Percentiles rank a stretch among this genome's conserved stretches.
phyloP scores from a whole-genome alignment of 2,797 vertebrate species.

The Xerus rutilus region DNA sequence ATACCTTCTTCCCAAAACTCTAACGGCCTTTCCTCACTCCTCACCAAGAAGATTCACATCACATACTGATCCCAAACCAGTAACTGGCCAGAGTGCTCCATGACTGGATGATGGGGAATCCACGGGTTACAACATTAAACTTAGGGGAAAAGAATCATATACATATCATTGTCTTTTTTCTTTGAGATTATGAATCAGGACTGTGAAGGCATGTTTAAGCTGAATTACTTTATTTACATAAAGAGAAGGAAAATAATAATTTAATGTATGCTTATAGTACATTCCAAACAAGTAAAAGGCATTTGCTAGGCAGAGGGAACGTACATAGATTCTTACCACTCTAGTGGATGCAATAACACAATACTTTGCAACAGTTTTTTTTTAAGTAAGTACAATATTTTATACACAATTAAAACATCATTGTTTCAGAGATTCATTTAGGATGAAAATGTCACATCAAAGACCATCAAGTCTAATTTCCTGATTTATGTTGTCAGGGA shows the following conservation, averaged over 20 bases:
- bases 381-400: not conserved
- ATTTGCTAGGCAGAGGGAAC: constrained; percentile 14
- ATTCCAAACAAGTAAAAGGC: not conserved
- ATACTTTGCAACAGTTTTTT: not conserved
- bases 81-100: not conserved
- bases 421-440: not conserved
- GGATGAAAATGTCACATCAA: not conserved
- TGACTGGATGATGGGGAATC: not conserved
- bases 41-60: not conserved
- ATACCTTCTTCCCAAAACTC: not conserved
- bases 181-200: not conserved
- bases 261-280: not conserved
- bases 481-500: not conserved
- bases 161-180: not conserved
- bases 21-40: not conserved
- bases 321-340: not conserved
- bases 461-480: not conserved
- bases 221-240: constrained; percentile 15
- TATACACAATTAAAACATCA: not conserved
- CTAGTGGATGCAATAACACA: not conserved
- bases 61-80: not conserved
- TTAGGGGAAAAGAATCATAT: not conserved
- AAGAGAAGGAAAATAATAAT: not conserved
- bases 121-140: not conserved
- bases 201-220: not conserved